Conservation (phyloP, 53 echinoderm and acorn worm genomes). For the Henricia sp. region DNA sequence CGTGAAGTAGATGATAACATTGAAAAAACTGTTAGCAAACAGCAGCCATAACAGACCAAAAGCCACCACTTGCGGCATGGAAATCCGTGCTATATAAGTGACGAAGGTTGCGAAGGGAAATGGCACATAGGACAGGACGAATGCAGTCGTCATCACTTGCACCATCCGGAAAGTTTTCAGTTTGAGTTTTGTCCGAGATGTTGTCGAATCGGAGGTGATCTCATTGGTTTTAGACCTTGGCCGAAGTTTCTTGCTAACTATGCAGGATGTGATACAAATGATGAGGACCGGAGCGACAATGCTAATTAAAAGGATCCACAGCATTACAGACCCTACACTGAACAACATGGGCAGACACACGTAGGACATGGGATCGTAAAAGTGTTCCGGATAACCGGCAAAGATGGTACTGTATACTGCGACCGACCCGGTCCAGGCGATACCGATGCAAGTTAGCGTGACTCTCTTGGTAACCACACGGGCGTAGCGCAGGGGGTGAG, state of each 20-base stretch:
- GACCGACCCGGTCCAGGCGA: not conserved
- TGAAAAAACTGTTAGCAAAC: conserved; percentile 9
- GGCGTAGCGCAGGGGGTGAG: conserved; percentile 23
- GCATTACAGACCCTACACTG: not conserved
- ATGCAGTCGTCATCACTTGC: conserved; percentile 7
- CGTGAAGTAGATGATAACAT: not conserved
- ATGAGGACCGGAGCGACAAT: not conserved
- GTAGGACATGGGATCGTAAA: not conserved
- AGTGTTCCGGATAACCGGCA: not conserved
- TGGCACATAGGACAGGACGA: conserved; percentile 1
- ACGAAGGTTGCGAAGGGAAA: not conserved
- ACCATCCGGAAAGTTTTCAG: conserved; percentile 22
- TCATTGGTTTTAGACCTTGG: not conserved
- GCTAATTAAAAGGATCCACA: not conserved
- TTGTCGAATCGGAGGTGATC: not conserved
- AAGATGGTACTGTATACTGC: not conserved
- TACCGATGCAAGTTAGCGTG: not conserved
- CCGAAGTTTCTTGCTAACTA: conserved; percentile 12
- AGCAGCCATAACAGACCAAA: conserved; percentile 12
- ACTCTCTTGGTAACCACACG: conserved; percentile 12
- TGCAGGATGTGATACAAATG: not conserved
- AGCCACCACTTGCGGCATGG: conserved; percentile 10
- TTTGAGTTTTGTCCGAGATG: not conserved
- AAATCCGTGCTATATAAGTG: too few relatives aligned
- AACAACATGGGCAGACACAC: not conserved